phyloP scores from a whole-genome alignment of 2,888 invertebrate species.

The Thalpophila matura region DNA sequence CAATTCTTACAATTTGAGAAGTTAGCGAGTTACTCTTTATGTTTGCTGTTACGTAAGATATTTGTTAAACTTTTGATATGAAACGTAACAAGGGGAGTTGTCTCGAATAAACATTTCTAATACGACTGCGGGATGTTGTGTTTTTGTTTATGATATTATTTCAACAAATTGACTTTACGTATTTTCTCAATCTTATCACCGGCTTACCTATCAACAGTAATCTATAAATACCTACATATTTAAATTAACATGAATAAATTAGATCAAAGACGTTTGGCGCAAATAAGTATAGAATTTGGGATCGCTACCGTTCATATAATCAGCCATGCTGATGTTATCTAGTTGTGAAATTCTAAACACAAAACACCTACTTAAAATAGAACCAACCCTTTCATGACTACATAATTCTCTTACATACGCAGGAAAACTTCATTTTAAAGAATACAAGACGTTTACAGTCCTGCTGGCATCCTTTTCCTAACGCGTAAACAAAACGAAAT shows the following conservation, averaged over 20 bases:
- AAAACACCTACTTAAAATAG: too few species aligned
- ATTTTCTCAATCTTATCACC: neutral
- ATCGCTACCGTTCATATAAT: too few species aligned
- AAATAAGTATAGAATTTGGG: too few species aligned
- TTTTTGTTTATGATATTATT: slow-evolving; percentile 29
- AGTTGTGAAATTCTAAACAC: too few species aligned
- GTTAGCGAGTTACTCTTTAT: slow-evolving; percentile 61
- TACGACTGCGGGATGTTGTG: slow-evolving; percentile 18
- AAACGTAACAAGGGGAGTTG: slow-evolving; percentile 53
- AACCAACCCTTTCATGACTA: too few species aligned
- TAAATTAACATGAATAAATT: too few species aligned
- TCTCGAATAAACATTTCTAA: slow-evolving; percentile 56
- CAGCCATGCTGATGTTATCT: too few species aligned
- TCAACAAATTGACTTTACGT: neutral
- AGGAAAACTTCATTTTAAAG: neutral
- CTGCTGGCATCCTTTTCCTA: slow-evolving; percentile 16
- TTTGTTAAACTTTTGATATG: slow-evolving; percentile 60
- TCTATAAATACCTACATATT: too few species aligned
- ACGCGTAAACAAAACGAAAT: slow-evolving; percentile 57
- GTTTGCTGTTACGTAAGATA: slow-evolving; percentile 55
- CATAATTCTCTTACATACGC: too few species aligned
- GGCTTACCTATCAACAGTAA: too few species aligned
- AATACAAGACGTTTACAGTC: slow-evolving; percentile 18
- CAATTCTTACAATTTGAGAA: slow-evolving; percentile 63
- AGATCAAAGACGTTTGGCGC: too few species aligned